Conservation (phyloP, 2,797 vertebrate species). For the Morus bassanus region DNA sequence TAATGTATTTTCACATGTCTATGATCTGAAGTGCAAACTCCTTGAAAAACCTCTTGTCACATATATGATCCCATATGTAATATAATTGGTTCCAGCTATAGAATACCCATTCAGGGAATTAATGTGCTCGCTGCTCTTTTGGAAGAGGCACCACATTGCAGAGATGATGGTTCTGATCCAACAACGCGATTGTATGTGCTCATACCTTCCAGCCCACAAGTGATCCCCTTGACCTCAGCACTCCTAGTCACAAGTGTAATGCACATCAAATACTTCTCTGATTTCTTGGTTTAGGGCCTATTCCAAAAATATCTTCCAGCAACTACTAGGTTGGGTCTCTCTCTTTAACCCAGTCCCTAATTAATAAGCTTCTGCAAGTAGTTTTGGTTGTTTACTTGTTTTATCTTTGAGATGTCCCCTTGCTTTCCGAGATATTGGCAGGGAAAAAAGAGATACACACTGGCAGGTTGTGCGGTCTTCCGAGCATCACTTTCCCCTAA, state of each 20-base stretch:
- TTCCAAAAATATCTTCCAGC: background rate
- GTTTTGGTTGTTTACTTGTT: background rate
- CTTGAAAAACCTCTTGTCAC: background rate
- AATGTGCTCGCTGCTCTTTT: background rate
- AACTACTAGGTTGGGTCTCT: background rate
- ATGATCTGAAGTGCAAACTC: background rate
- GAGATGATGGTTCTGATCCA: background rate
- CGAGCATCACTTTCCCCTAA: background rate
- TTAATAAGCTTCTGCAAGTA: background rate
- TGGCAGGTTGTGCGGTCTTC: background rate
- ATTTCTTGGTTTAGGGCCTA: background rate
- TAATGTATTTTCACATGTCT: background rate
- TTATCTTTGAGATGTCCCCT: background rate
- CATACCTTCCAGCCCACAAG: background rate
- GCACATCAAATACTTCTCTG: background rate
- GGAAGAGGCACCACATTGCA: background rate
- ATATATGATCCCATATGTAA: background rate
- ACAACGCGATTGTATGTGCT: fast-evolving
- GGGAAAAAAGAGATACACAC: fast-evolving
- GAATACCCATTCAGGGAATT: background rate
- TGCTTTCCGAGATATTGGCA: background rate
- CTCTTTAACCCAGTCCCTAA: background rate
- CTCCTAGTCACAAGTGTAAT: background rate
- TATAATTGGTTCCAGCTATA: background rate
- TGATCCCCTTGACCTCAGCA: background rate